These are phyloP conservation scores for Oreochromis tanganicae DNA, from an alignment of 2,113 vertebrate genomes.

Conservation along the genomic window DNA sequence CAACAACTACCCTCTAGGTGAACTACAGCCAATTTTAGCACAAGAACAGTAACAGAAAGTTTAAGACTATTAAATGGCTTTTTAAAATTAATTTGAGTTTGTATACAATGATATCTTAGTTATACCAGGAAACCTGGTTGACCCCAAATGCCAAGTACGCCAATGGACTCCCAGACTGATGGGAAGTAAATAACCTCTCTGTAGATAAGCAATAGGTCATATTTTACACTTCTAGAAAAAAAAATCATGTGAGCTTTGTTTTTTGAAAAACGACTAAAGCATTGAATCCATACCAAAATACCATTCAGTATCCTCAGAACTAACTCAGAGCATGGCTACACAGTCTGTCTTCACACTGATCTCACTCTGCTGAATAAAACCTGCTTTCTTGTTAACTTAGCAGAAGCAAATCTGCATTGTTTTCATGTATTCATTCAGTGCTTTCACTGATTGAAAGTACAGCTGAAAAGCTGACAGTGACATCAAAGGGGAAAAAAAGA, in stretches of 20 bases:
- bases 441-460: not conserved
- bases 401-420: not conserved
- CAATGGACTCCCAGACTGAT: not conserved
- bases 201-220: not conserved
- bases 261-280: not conserved
- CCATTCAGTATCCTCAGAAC: not conserved
- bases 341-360: not conserved
- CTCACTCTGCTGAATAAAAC: not conserved
- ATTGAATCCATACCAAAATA: not conserved
- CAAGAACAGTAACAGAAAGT: not conserved
- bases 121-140: not conserved
- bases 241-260: not conserved
- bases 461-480: not conserved
- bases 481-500: fast-evolving
- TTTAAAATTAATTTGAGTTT: not conserved
- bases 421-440: not conserved
- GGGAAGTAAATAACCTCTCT: not conserved
- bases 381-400: not conserved
- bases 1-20: not conserved
- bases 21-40: not conserved
- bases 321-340: not conserved
- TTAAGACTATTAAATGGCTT: not conserved
- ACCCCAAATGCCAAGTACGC: not conserved
- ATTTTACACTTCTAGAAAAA: not conserved
- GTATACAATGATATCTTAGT: not conserved